Base-by-base conservation (phyloP, 2,797 vertebrate species). In the Eidolon dupreanum region DNA sequence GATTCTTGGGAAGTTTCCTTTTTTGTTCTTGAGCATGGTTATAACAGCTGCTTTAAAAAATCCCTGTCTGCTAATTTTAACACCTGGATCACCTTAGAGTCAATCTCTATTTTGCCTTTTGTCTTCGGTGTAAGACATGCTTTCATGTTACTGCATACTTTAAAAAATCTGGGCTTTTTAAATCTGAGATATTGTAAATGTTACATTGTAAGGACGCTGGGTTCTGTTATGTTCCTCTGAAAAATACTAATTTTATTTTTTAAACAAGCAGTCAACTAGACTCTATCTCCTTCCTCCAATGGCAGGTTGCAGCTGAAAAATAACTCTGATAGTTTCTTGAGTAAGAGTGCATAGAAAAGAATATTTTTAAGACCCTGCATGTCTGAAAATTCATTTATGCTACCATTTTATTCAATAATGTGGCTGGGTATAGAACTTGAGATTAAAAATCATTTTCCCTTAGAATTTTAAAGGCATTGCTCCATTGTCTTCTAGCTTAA, bases 381-480 rank as follows among this genome's bases (percentile, higher is more conserved):
- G 33, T 49, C 65, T 92, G 43, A 53, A 88, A 89, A 77, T 55
- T 24, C 41, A 93, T 70, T 93, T 85, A 93, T 90, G 43, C 20
- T 6, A 93, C 8, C 5, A 2, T 86, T 4, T 57, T 41, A 53
- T 55, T 94, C 51, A 86, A 61, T 65, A 70, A 79, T 53, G 46
- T 79, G 26, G 31, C 16, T 61, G 26, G 53, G 22, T 74, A 74
- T 11, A 94, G 20, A 73, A 86, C 73, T 77, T 46, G 15, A 91
- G 16, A 75, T 71, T 88, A 57, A 74, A 90, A 91, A 49, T 63
- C 0, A 86, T 53, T 75, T 61, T 74, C 26, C 8, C 15, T 94
- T 49, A 94, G 65, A 92, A 84, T 51, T 70, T 85, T 87, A 61
- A 90, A 55, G 53, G 12, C 31, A n/a, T 15, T 75, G 6, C 3